Evolutionary conservation across 2,888 invertebrate species (phyloP).

Genomic region (Mythimna albipuncta): DNA sequence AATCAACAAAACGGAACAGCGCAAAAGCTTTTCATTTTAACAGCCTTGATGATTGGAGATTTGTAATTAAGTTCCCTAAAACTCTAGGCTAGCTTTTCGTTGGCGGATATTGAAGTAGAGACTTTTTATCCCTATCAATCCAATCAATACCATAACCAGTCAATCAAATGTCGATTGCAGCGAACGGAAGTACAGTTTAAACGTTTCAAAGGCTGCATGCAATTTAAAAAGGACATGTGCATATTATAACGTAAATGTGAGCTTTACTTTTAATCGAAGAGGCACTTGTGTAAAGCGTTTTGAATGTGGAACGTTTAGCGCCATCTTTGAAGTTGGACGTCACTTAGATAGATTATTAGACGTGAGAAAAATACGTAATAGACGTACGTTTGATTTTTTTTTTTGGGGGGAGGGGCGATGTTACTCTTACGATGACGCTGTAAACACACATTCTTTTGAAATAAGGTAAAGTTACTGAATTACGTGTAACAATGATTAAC

Average conservation of each 20-base stretch:
- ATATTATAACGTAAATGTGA: background rate
- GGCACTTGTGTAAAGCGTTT: slow-evolving; percentile 1
- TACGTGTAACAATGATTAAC: background rate
- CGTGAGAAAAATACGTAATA: background rate
- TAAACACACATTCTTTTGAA: background rate
- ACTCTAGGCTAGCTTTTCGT: slow-evolving; percentile 46
- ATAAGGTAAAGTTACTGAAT: background rate
- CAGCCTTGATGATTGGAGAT: slow-evolving; percentile 39
- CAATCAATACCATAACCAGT: slow-evolving; percentile 58
- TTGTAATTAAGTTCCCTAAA: slow-evolving; percentile 58
- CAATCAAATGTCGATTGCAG: slow-evolving; percentile 61
- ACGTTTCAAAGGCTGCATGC: slow-evolving; percentile 33
- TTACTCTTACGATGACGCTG: background rate
- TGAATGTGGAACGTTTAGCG: background rate
- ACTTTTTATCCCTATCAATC: slow-evolving; percentile 56
- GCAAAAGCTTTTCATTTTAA: slow-evolving; percentile 37
- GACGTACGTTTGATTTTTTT: background rate
- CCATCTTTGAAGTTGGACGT: slow-evolving; percentile 7
- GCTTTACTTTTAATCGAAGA: slow-evolving; percentile 6
- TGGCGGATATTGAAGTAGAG: slow-evolving; percentile 56
- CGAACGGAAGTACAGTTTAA: slow-evolving; percentile 46
- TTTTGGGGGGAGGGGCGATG: background rate
- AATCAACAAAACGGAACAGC: slow-evolving; percentile 26
- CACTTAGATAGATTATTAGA: background rate
- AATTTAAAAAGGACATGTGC: slow-evolving; percentile 27